Percentiles rank a stretch among this genome's conserved stretches.
These are phyloP conservation scores for Metridium senile DNA, from an alignment of 92 coral and sea anemone species.

Conservation along the genomic window DNA sequence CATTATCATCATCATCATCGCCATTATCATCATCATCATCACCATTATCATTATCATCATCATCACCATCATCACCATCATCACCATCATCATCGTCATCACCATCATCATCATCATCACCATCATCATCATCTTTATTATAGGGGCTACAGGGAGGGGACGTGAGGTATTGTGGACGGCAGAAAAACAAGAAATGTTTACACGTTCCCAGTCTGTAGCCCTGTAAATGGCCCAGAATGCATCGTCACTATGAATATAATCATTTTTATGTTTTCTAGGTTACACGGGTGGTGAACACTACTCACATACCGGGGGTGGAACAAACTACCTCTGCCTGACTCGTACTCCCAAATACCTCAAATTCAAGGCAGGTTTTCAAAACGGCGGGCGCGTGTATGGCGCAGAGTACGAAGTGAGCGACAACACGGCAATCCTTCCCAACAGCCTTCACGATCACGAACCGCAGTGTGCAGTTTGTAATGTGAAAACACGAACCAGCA, in stretches of 20 bases:
- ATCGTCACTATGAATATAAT: too few relatives aligned
- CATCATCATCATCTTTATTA: too few relatives aligned
- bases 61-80: too few relatives aligned
- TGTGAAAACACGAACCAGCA: conserved; percentile 56
- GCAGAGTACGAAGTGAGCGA: conserved; percentile 48
- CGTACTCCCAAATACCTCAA: conserved; percentile 42
- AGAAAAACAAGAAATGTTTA: not conserved
- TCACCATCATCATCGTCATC: too few relatives aligned
- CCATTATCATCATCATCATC: too few relatives aligned
- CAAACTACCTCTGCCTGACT: conserved; percentile 66
- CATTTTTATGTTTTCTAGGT: conserved; percentile 25
- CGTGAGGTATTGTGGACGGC: too few relatives aligned
- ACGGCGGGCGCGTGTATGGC: conserved; percentile 45
- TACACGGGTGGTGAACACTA: conserved; percentile 51
- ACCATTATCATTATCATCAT: too few relatives aligned
- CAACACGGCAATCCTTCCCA: conserved; percentile 14
- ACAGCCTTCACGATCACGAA: conserved; percentile 48
- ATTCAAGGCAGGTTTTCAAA: conserved; percentile 23
- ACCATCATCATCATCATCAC: too few relatives aligned
- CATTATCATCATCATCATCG: too few relatives aligned
- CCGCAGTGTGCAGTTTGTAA: conserved; percentile 65
- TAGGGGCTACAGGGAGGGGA: too few relatives aligned
- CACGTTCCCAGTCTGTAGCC: too few relatives aligned
- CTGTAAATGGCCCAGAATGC: too few relatives aligned
- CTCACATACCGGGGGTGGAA: conserved; percentile 64